These are phyloP conservation scores for Unio pictorum DNA, from an alignment of 2,888 invertebrate species.

Conservation along the genomic window DNA sequence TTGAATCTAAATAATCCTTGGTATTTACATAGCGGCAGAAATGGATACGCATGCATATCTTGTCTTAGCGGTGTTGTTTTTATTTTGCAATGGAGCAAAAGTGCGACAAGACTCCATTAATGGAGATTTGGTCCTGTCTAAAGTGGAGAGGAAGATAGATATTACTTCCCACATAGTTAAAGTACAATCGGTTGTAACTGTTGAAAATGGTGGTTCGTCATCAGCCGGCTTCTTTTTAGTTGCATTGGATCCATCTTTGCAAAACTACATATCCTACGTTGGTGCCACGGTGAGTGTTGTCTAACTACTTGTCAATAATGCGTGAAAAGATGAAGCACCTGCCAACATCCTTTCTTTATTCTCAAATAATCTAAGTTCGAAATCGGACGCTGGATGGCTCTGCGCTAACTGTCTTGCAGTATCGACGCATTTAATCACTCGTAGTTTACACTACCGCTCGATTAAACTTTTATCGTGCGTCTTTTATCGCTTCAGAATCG, in stretches of 20 bases:
- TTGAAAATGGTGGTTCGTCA: constrained; percentile 87
- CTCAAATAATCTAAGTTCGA: too few relatives aligned
- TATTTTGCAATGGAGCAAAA: constrained; percentile 34
- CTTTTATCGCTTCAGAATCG: too few relatives aligned
- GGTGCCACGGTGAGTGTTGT: constrained; percentile 76
- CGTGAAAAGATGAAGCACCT: constrained; percentile 1
- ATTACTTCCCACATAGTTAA: constrained; percentile 91
- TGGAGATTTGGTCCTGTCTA: constrained; percentile 72
- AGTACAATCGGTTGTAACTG: constrained; percentile 83
- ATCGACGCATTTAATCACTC: too few relatives aligned
- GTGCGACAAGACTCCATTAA: constrained; percentile 56
- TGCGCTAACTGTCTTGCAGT: too few relatives aligned
- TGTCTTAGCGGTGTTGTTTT: constrained; percentile 7
- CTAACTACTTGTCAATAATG: not conserved
- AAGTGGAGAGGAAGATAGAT: constrained; percentile 90
- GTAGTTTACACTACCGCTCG: too few relatives aligned
- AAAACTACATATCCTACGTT: constrained; percentile 82
- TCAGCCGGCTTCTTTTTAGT: constrained; percentile 82
- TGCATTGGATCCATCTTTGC: constrained; percentile 79
- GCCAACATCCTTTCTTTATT: not conserved
- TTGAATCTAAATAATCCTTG: constrained; percentile 16
- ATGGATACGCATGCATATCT: not conserved
- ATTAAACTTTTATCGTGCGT: too few relatives aligned
- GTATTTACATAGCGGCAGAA: constrained; percentile 2
- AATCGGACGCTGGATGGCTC: too few relatives aligned